A percentile compares a stretch with the other conserved stretches of the same genome.
These are phyloP conservation scores for Carterocephalus palaemon DNA, from an alignment of 2,888 invertebrate genomes.

Conservation along the genomic window DNA sequence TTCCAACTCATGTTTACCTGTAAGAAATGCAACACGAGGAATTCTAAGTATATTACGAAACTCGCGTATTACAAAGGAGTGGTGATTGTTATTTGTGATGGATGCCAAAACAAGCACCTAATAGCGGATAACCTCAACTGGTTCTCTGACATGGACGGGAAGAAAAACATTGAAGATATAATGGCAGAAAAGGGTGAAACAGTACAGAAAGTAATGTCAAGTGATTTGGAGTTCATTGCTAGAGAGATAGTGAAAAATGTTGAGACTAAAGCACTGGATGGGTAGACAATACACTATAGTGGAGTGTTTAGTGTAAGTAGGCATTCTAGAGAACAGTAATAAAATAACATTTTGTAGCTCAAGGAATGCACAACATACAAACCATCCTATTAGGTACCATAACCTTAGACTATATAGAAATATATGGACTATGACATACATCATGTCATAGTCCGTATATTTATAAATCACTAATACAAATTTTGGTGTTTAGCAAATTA, in stretches of 20 bases:
- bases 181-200: constrained; percentile 92
- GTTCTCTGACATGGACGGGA: constrained; percentile 89
- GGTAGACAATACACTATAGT: constrained; percentile 3
- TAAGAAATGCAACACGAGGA: constrained; percentile 89
- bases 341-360: not conserved
- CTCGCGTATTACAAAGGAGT: constrained; percentile 92
- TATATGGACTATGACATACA: no score
- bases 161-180: constrained; percentile 93
- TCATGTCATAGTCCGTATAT: no score
- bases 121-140: constrained; percentile 98
- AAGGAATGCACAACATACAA: no score
- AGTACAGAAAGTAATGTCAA: constrained; percentile 79
- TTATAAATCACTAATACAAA: no score
- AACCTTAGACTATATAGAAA: no score
- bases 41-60: constrained; percentile 90
- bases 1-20: constrained; percentile 90
- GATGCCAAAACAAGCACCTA: constrained; percentile 93
- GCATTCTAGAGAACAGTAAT: no score
- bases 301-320: no score
- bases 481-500: no score
- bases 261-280: constrained; percentile 37
- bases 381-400: no score
- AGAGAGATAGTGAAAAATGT: constrained; percentile 49
- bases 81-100: constrained; percentile 93
- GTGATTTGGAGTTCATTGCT: constrained; percentile 72